Base-by-base conservation (phyloP, 2,797 vertebrate genomes). In the Micrastur ruficollis region DNA sequence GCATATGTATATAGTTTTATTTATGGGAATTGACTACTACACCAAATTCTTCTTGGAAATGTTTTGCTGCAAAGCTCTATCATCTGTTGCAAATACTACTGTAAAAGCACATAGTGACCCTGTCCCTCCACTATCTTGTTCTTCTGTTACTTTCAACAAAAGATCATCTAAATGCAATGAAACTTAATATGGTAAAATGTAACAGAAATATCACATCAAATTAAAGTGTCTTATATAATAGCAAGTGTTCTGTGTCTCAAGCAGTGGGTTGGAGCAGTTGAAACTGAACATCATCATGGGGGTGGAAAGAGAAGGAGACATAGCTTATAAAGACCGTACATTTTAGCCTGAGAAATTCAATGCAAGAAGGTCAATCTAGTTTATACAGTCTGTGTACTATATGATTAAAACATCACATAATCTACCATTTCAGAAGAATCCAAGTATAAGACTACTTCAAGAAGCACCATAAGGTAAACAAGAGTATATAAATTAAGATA, bases 161-260 rank as follows among this genome's bases (percentile, higher is more conserved):
- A 80, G 47, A 85, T 82, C 44, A 89, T 27, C 53, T 40, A 50
- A 72, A 59, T 90, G 83, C 47, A 93, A 61, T 7, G 31, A 59
- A 95, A 89, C 52, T 52, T 81, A 96, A 74, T 49, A 62, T 31
- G 79, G 87, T 80, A 86, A 92, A 76, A 72, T 16, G 29, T 46
- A 92, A 67, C 34, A 90, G 59, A 93, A 90, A 96, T 90, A 85
- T 84, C 90, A 76, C 71, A 95, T 84, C 71, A 90, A 82, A 82
- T 53, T 85, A 74, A 93, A 85, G n/a, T 38, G n/a, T 42, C 86
- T 97, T 95, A 96, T 62, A 85, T 97, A 96, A 96, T 25, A 93
- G 80, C 26, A 86, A 91, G 71, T 86, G 82, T 93, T 95, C 94
- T 56, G 26, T 50, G 40, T 93, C 84, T 90, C 62, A 72, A 31